Percentiles rank a stretch among this genome's conserved stretches.
These are phyloP conservation scores for Channa argus DNA, from an alignment of 2,113 vertebrate genomes.

Conservation along the genomic window DNA sequence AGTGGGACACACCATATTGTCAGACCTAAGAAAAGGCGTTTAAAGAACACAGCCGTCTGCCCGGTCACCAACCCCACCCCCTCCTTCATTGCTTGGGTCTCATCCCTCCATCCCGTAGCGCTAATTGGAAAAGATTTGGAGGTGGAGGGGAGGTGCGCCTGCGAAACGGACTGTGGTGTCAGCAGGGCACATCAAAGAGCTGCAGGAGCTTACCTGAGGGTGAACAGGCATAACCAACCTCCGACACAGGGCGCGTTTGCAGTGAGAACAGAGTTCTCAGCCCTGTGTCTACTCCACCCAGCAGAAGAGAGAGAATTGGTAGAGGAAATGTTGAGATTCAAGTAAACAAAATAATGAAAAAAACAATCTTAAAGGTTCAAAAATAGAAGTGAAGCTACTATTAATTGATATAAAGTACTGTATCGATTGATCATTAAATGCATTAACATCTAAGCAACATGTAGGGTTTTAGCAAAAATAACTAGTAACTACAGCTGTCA, in stretches of 20 bases:
- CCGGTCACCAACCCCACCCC: conserved; percentile 28
- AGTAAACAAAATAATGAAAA: too few species aligned
- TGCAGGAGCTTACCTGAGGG: conserved; percentile 15
- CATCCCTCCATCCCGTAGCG: conserved; percentile 35
- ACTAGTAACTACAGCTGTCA: too few species aligned
- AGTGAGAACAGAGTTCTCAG: too few species aligned
- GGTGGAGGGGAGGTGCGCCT: conserved; percentile 1
- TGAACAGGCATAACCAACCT: neutral
- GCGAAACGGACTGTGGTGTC: conserved; percentile 25
- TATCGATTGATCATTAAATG: too few species aligned
- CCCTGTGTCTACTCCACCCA: too few species aligned
- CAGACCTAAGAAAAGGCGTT: conserved; percentile 77
- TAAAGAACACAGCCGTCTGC: conserved; percentile 77
- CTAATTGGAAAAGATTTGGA: conserved; percentile 49
- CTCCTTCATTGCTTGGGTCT: conserved; percentile 12
- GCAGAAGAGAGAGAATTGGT: too few species aligned
- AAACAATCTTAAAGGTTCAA: too few species aligned
- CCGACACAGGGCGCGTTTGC: neutral
- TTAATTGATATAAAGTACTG: too few species aligned
- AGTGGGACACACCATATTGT: conserved; percentile 79
- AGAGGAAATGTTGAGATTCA: too few species aligned
- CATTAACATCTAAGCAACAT: too few species aligned
- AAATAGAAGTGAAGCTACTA: too few species aligned
- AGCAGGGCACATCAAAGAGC: conserved; percentile 11
- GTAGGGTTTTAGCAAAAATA: too few species aligned